These are phyloP conservation scores for Nomia melanderi DNA, from an alignment of 1,140 invertebrate genomes.

Conservation along the genomic window DNA sequence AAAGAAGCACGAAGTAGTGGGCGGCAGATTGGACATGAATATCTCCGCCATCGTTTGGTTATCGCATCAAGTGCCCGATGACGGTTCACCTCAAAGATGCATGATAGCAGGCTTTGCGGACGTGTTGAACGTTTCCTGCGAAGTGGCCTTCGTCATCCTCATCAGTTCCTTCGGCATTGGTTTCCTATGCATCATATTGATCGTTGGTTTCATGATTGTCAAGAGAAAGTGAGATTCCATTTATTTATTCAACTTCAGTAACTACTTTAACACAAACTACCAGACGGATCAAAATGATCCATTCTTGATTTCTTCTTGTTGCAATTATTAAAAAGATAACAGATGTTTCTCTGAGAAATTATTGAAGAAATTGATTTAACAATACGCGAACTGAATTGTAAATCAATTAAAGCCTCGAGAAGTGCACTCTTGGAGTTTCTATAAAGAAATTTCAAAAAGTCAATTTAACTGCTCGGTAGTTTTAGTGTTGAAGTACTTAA, in stretches of 20 bases:
- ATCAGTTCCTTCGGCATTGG: conserved; percentile 87
- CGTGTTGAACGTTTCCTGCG: conserved; percentile 86
- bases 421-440: no score
- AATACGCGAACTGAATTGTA: no score
- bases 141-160: conserved; percentile 86
- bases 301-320: no score
- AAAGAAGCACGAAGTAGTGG: conserved; percentile 69
- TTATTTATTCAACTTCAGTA: not conserved
- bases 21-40: conserved; percentile 82
- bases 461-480: no score
- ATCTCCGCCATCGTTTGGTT: conserved; percentile 84
- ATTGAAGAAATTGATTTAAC: no score
- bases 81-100: conserved; percentile 85
- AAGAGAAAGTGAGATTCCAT: conserved; percentile 83
- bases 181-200: conserved; percentile 83
- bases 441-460: no score
- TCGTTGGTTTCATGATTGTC: conserved; percentile 85
- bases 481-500: no score
- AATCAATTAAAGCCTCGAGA: no score
- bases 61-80: conserved; percentile 83
- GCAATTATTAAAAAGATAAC: no score
- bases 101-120: conserved; percentile 84
- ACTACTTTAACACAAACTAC: no score
- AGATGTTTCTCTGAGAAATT: no score
- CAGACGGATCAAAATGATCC: no score